Conservation (phyloP, 2,888 invertebrate species). For the Orchestes rusci region DNA sequence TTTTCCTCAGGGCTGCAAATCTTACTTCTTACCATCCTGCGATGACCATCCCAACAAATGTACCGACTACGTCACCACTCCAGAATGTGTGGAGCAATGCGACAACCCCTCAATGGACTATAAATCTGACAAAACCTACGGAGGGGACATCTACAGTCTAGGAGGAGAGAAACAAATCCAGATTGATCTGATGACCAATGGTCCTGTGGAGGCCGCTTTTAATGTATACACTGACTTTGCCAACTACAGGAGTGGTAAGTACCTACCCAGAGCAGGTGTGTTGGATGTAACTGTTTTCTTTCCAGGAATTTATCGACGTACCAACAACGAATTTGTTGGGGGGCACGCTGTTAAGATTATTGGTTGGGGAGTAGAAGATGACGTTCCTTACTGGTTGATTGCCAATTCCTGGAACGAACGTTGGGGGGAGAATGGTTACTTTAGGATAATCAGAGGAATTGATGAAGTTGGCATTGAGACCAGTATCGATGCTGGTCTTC, state of each 20-base stretch:
- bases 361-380: slow-evolving; percentile 77
- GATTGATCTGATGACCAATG: slow-evolving; percentile 71
- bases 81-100: slow-evolving; percentile 16
- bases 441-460: slow-evolving; percentile 76
- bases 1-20: slow-evolving; percentile 21
- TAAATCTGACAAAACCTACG: slow-evolving; percentile 9
- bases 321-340: slow-evolving; percentile 62
- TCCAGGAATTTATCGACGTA: slow-evolving; percentile 46
- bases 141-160: slow-evolving; percentile 1
- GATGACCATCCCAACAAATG: slow-evolving; percentile 20
- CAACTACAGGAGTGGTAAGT: slow-evolving; percentile 15
- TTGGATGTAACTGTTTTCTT: too few species aligned
- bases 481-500: slow-evolving; percentile 56
- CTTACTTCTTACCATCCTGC: slow-evolving; percentile 21
- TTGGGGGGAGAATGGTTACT: too few species aligned
- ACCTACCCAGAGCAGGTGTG: too few species aligned
- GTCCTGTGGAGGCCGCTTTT: slow-evolving; percentile 81
- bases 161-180: slow-evolving; percentile 53
- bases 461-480: slow-evolving; percentile 73
- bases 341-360: slow-evolving; percentile 82
- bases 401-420: too few species aligned
- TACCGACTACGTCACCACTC: slow-evolving; percentile 19
- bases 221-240: slow-evolving; percentile 74
- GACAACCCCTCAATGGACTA: slow-evolving; percentile 12
- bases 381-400: too few species aligned